Evolutionary conservation across 2,797 vertebrate genomes (phyloP), one percentile per base, ranked within the genome.

Genomic region (Acanthopagrus latus): DNA sequence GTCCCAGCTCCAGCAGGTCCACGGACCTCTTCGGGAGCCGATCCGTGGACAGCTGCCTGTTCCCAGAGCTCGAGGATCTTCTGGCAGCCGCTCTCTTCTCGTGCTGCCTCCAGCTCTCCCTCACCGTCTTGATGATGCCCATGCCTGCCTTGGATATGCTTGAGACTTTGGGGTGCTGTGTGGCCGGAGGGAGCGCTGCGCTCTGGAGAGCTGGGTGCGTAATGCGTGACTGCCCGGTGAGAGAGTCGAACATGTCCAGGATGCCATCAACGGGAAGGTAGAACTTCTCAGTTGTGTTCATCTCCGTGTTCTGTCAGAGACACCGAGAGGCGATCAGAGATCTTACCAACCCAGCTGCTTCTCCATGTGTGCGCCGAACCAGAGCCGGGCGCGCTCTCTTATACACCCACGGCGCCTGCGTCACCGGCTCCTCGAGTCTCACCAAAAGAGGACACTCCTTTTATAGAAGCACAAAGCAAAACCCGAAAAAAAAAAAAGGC

Each of bases 271-370:
- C 88, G 70, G 93, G 84, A 87, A 92, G 85, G 71, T 88, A 79
- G 11, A 89, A 69, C 86, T 84, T 93, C 84, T 93, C 91, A 58
- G 86, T 88, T 90, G 90, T 51, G 91, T 93, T 95, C 92, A 94
- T 92, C 91, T 93, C 91, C 75, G 64, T 88, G 81, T 74, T 89
- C 81, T 72, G 12, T 62, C 48, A 33, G 33, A 50, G 46, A 54
- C 83, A 82, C 54, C 74, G 69, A 82, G 71, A 82, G 69, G 60
- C 69, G 52, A 4, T 73, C 33, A n/a, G 33, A 51, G 63, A 12
- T 56, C 55, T 66, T 4, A 82, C 55, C 66, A 27, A 44, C 18
- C 69, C 77, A 38, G 60, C 29, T 58, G 58, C 82, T 60, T 80
- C 50, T 20, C 78, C 82, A 81, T 91, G 72, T 77, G 84, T 85